Base-by-base conservation (phyloP, 2,888 invertebrate genomes). In the Xanthostigma xanthostigma region DNA sequence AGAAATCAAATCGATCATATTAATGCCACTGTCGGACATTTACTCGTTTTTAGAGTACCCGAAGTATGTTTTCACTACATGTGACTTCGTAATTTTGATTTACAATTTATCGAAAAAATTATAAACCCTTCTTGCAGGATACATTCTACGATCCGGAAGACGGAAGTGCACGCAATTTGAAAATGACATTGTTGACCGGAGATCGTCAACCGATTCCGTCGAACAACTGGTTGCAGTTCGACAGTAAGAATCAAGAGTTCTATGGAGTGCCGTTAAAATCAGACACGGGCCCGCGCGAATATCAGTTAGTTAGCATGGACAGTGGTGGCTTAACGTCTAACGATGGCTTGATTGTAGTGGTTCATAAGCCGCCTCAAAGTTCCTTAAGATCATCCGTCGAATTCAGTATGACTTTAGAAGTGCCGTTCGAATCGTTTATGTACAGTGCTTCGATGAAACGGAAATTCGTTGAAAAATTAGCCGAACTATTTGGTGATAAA, bases 141-240 rank as follows among this genome's bases (percentile, higher is more conserved):
- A 86, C 90, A 2, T 94, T 93, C 73, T 89, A 81, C 65, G 93
- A 93, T 69, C 81, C 82, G 0, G 89, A 92, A 64, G 90, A 90
- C 62, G 84, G 84, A 12, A 79, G 79, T 53, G 81, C 87, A 0
- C 72, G 80, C 41, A 75, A 78, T 55, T 70, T 94, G 54, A 78
- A 76, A 41, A 72, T 94, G 53, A 77, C 81, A 0, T 70, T 92
- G 0, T 72, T 85, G 43, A 84, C 84, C 50, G 78, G 76, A 54
- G 84, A 89, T 57, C 74, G 84, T 49, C 74, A 75, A 6, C 73
- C 77, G 44, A 70, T 90, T 33, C 76, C 79, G 8, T 59, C 73
- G 0, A 71, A 76, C 11, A 81, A 84, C 62, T 95, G 94, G 93
- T 66, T 95, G 53, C 90, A 91, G 64, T 91, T 93, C 62, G 91